Evolutionary conservation across 1,140 invertebrate species (phyloP).

Genomic region (Trichonephila inaurata): DNA sequence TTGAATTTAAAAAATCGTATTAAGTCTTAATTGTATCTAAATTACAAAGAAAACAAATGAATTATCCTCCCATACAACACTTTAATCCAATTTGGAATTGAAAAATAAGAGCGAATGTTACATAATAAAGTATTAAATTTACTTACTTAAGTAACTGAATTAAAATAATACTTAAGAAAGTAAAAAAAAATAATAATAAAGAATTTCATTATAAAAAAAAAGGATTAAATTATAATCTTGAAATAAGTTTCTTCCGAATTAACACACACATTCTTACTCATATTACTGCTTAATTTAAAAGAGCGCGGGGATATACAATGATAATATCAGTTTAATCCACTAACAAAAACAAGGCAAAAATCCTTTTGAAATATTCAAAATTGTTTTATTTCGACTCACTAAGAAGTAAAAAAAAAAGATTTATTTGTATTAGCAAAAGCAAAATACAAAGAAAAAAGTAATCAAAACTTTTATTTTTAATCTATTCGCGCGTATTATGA

Average conservation of each 20-base stretch:
- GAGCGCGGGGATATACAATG: not conserved
- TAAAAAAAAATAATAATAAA: too few relatives aligned
- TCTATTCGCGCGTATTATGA: not conserved
- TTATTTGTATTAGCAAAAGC: not conserved
- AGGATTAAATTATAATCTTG: too few relatives aligned
- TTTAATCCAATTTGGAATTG: too few relatives aligned
- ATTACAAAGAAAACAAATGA: too few relatives aligned
- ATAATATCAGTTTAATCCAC: not conserved
- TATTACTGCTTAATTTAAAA: not conserved
- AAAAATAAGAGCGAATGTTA: too few relatives aligned
- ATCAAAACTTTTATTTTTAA: not conserved
- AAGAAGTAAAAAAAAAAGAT: not conserved
- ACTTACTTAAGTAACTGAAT: too few relatives aligned
- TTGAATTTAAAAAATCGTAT: too few relatives aligned
- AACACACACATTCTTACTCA: not conserved
- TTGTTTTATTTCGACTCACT: not conserved
- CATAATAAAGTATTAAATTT: too few relatives aligned
- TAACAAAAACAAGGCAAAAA: not conserved
- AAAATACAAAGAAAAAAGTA: not conserved
- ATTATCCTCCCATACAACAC: fast-evolving
- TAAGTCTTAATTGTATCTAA: too few relatives aligned
- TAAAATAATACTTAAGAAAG: too few relatives aligned
- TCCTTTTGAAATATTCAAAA: not conserved
- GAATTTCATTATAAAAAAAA: too few relatives aligned
- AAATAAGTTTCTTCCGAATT: too few relatives aligned